Base-by-base conservation (phyloP, 2,113 vertebrate species). In the Ailurus styani region DNA sequence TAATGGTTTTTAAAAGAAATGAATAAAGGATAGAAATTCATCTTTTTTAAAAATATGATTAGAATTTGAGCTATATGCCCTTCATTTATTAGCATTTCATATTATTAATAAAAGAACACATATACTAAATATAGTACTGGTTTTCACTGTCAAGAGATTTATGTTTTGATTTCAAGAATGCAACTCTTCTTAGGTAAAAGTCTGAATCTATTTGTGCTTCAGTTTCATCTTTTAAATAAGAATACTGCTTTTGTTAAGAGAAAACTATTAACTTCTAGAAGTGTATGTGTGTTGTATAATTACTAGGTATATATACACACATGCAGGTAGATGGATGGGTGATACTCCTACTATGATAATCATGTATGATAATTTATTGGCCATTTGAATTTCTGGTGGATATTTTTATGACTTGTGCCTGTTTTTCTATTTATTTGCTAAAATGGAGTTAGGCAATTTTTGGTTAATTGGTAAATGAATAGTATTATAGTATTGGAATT, bases 181-280 rank as follows among this genome's bases (percentile, higher is more conserved):
- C 7, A 87, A 0, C 52, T 90, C 11, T 66, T 20, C 52, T 89
- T 45, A 85, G 42, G n/a, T 54, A 47, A 96, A 94, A 90, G 66
- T 0, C 52, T 95, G 87, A 17, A 17, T 91, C 25, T 96, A 10
- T 79, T 70, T 90, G 70, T 88, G 29, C 42, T 23, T 96, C 68
- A 87, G 0, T 93, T 95, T 97, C 37, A 94, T 90, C 6, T 97
- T 92, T 90, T 94, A 81, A 94, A 21, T 82, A 94, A 70, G 50
- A 97, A 66, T 75, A 31, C 7, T 50, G 45, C 25, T 81, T 95
- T 95, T 66, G 40, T 91, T 88, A 75, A 72, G 60, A 42, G 14
- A 40, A 91, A 96, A 66, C 10, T 70, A 89, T 10, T n/a, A 70
- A 29, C 27, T 95, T 93, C 9, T 86, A 40, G 60, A 91, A 90